Evolutionary conservation across 2,888 invertebrate genomes (phyloP).

Genomic region (Euplagia quadripunctaria): DNA sequence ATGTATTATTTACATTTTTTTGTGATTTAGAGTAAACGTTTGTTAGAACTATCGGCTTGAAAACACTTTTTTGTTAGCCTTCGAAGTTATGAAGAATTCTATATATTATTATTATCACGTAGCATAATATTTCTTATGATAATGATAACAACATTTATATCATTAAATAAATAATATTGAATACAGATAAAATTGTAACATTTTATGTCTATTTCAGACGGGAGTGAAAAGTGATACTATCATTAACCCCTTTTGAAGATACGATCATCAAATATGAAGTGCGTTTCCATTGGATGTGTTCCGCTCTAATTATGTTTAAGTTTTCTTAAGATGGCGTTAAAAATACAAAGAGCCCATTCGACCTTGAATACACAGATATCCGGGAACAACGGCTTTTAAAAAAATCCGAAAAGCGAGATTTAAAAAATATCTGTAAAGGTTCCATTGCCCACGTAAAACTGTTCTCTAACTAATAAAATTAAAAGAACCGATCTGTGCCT

Average conservation of each 20-base stretch:
- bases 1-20: too few species aligned
- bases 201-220: constrained; percentile 38
- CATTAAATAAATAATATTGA: background rate
- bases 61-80: background rate
- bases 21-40: too few species aligned
- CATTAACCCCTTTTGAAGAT: constrained; percentile 59
- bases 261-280: constrained; percentile 43
- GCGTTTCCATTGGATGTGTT: constrained; percentile 37
- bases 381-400: background rate
- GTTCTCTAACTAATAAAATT: background rate
- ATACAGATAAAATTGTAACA: constrained; percentile 28
- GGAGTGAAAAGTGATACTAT: constrained; percentile 54
- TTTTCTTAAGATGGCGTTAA: background rate
- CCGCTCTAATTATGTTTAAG: background rate
- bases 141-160: background rate
- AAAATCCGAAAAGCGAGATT: background rate
- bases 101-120: background rate
- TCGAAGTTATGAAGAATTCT: background rate
- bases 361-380: background rate
- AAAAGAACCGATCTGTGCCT: background rate
- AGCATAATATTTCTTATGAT: background rate
- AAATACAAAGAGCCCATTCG: too few species aligned
- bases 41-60: background rate
- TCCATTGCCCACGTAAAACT: background rate
- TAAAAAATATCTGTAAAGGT: background rate